These are phyloP conservation scores for Macrobrachium rosenbergii DNA, from an alignment of 1,140 invertebrate species.

Conservation along the genomic window DNA sequence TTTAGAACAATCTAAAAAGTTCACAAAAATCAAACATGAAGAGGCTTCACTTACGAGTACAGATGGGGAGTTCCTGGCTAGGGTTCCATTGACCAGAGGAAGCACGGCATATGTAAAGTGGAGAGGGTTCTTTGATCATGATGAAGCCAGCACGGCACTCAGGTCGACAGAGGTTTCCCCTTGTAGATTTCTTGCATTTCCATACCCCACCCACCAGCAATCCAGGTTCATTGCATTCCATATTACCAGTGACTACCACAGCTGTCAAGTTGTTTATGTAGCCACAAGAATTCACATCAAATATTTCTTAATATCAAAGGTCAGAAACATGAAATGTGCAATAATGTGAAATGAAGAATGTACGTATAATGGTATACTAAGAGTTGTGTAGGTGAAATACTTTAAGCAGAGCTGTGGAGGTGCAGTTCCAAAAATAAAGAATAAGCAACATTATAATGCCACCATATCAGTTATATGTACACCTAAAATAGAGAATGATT, in stretches of 20 bases:
- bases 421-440: too few species aligned
- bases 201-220: conserved; percentile 31
- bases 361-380: too few species aligned
- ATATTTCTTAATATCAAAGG: too few species aligned
- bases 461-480: too few species aligned
- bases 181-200: conserved; percentile 39
- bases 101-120: conserved; percentile 53
- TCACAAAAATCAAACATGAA: neutral
- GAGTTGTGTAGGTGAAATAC: too few species aligned
- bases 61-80: conserved; percentile 40
- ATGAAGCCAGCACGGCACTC: conserved; percentile 34
- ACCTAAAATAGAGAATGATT: too few species aligned
- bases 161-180: conserved; percentile 48
- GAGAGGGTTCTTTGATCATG: conserved; percentile 45
- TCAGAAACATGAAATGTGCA: too few species aligned
- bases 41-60: conserved; percentile 46
- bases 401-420: too few species aligned
- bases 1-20: too few species aligned
- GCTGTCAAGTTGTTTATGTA: neutral
- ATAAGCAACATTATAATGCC: too few species aligned
- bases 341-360: too few species aligned
- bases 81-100: conserved; percentile 46
- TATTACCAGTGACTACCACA: neutral
- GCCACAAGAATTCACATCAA: neutral
- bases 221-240: conserved; percentile 21